phyloP scores from a whole-genome alignment of 2,113 vertebrate species.

The Rhizomys pruinosus region DNA sequence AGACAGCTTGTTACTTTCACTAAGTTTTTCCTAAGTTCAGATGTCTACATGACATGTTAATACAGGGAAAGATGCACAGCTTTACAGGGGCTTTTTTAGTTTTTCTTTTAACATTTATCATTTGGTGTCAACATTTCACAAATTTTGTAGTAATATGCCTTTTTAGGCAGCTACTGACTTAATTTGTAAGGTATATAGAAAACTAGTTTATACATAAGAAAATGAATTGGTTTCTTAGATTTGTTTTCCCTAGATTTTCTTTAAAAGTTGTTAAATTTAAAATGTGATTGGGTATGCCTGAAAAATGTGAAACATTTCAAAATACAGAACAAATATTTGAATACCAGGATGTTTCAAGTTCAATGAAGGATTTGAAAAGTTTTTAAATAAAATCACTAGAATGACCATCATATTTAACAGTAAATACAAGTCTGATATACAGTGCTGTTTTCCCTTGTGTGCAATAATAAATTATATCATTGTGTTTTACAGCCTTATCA shows the following conservation, averaged over 20 bases:
- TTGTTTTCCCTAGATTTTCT: conserved; percentile 60
- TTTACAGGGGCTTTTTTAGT: conserved; percentile 38
- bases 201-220: conserved; percentile 64
- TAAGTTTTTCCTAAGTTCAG: conserved; percentile 48
- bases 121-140: conserved; percentile 63
- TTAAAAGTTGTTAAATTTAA: conserved; percentile 31
- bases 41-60: conserved; percentile 58
- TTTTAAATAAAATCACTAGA: conserved; percentile 3
- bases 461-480: neutral
- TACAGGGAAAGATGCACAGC: neutral
- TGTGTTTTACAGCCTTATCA: conserved; percentile 1
- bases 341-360: conserved; percentile 14
- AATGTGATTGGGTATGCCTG: conserved; percentile 36
- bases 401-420: neutral
- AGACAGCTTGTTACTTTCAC: conserved; percentile 26
- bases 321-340: neutral
- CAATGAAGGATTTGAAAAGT: conserved; percentile 21
- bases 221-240: conserved; percentile 28
- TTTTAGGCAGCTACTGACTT: conserved; percentile 65
- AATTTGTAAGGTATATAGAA: conserved; percentile 23
- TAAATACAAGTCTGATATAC: neutral
- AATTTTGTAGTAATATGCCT: conserved; percentile 65
- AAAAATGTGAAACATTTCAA: conserved; percentile 43
- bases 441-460: neutral
- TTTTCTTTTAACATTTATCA: conserved; percentile 38